Evolutionary conservation across 2,888 invertebrate species (phyloP), one percentile per base, ranked within the genome.

Genomic region (Tetrapedia diversipes): DNA sequence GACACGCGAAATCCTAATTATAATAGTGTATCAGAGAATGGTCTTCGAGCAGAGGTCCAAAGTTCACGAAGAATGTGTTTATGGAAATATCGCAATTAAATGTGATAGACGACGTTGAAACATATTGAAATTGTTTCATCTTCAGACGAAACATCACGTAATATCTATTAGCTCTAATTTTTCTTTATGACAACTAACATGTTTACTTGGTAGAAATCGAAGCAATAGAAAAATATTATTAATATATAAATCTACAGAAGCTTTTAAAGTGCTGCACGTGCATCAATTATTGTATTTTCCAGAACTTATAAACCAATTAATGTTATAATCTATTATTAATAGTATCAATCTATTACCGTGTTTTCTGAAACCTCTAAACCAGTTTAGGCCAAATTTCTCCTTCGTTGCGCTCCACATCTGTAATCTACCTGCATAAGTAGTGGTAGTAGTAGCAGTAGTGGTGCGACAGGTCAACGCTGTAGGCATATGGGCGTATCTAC

Each of bases 31-130:
- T 66, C 57, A 19, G 22, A n/a, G 6, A 16, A 1, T 27, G 16
- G 27, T 29, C 14, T 51, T 14, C 4, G 24, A 41, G 8, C 19
- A 19, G n/a, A n/a, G 7, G 14, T 63, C 19, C 59, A 41, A 74
- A 57, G 65, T 64, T 4, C 65, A 37, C 4, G n/a, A 4, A 16
- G 16, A 43, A 24, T 43, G 19, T 59, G 37, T 43, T 60, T 47
- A 24, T 29, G n/a, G 11, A 45, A 49, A 19, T 29, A 39, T 27
- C 11, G 19, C 22, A 67, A 68, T 57, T 22, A 22, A 4, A 41
- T 10, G 11, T 14, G n/a, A 0, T 16, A 16, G 22, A 6, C 4
- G 11, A 0, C 66, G 4, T 14, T 43, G n/a, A 19, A 3, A 11
- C 11, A 6, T 34, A 53, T 29, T 11, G 7, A 10, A 7, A 1